A percentile compares a stretch with the other conserved stretches of the same genome.
phyloP scores from a whole-genome alignment of 2,797 vertebrate genomes.

The Pampus argenteus region DNA sequence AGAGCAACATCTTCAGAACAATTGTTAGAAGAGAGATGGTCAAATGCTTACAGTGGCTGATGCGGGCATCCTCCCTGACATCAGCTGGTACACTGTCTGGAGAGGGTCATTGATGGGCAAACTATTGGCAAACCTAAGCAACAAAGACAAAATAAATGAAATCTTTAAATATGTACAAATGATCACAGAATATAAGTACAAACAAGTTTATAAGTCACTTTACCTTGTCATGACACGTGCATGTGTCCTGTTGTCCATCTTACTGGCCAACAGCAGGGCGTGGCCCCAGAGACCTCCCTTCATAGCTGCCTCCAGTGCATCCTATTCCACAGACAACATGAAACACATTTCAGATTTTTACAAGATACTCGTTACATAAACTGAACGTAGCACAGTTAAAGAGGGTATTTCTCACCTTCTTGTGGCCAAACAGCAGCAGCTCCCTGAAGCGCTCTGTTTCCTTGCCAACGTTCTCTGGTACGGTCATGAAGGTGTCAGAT shows the following conservation, averaged over 20 bases:
- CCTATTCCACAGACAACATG: constrained; percentile 78
- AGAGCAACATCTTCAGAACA: not conserved
- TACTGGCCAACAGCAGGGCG: constrained; percentile 94
- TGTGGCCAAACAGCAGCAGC: constrained; percentile 94
- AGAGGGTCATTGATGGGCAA: constrained; percentile 99
- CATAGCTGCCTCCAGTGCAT: constrained; percentile 98
- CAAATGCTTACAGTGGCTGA: constrained; percentile 90
- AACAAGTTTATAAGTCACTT: not conserved
- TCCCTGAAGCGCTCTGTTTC: constrained; percentile 96
- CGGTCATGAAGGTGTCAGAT: constrained; percentile 87
- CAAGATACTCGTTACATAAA: not conserved
- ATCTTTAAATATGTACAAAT: not conserved
- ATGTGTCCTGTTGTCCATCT: constrained; percentile 98
- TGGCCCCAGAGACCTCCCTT: constrained; percentile 98
- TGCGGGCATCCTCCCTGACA: constrained; percentile 98
- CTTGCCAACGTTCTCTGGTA: constrained; percentile 86
- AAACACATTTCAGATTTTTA: not conserved
- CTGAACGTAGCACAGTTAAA: not conserved
- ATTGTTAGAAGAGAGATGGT: not conserved
- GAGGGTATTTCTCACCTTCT: constrained; percentile 85
- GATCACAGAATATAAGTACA: not conserved
- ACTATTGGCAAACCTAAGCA: constrained; percentile 95
- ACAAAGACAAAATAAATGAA: not conserved
- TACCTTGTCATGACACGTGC: constrained; percentile 98
- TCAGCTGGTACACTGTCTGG: constrained; percentile 98